A percentile compares a stretch with the other conserved stretches of the same genome.
These are phyloP conservation scores for Orthonevra nobilis DNA, from an alignment of 2,888 invertebrate species.

Conservation along the genomic window DNA sequence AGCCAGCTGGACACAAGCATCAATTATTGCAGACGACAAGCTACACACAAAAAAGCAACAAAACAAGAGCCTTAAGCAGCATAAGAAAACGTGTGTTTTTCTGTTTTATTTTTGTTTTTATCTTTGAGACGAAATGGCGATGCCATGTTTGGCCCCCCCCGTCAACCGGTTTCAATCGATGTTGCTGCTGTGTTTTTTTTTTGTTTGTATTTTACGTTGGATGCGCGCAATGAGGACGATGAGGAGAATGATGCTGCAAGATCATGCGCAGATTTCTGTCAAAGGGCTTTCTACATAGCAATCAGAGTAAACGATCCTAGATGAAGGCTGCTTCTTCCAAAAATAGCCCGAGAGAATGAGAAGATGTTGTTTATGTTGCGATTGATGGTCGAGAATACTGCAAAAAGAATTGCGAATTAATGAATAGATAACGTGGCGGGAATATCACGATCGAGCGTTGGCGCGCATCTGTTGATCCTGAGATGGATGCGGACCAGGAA, in stretches of 20 bases:
- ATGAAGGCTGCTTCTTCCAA: conserved; percentile 41
- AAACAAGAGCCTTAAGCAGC: conserved; percentile 20
- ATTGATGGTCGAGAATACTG: conserved; percentile 15
- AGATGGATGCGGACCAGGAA: conserved; percentile 19
- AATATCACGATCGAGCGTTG: conserved; percentile 49
- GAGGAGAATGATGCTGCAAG: conserved; percentile 31
- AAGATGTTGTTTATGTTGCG: conserved; percentile 11
- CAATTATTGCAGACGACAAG: conserved; percentile 66
- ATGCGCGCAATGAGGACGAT: conserved; percentile 8
- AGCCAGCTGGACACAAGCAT: conserved; percentile 68
- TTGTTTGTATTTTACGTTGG: background rate
- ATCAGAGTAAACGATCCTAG: conserved; percentile 48
- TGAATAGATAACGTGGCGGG: conserved; percentile 56
- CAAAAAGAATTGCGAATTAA: conserved; percentile 8
- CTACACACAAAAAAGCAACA: conserved; percentile 1
- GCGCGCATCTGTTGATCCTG: conserved; percentile 52
- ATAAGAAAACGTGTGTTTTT: conserved; percentile 19
- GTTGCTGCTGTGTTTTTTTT: conserved; percentile 5
- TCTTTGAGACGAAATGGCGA: conserved; percentile 59
- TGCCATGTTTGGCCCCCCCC: conserved; percentile 57
- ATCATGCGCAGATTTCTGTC: conserved; percentile 60
- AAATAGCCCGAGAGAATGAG: conserved; percentile 49
- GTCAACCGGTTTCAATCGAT: conserved; percentile 43
- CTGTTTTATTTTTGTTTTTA: conserved; percentile 46
- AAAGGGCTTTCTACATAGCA: conserved; percentile 57